A percentile compares a stretch with the other conserved stretches of the same genome.
Conservation (phyloP, 2,113 vertebrate genomes). For the Pogonocichla stellata region DNA sequence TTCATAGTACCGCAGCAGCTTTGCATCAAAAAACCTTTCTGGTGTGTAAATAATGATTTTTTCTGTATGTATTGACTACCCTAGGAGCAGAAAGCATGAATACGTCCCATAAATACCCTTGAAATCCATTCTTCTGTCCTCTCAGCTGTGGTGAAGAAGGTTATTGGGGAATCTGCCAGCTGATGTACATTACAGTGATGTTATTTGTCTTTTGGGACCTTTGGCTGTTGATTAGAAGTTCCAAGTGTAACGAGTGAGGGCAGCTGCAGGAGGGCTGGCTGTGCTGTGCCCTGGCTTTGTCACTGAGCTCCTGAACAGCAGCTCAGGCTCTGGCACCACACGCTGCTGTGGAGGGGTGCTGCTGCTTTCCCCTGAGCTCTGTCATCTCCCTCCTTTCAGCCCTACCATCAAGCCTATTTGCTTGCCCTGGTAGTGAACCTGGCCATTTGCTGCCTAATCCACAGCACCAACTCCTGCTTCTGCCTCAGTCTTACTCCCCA, state of each 20-base stretch:
- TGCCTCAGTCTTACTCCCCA: neutral
- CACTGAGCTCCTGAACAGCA: accelerated
- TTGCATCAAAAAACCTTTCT: neutral
- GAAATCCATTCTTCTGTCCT: neutral
- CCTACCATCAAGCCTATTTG: accelerated
- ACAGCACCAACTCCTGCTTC: neutral
- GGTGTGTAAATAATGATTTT: neutral
- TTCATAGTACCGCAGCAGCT: neutral
- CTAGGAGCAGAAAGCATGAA: neutral
- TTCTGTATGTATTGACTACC: neutral
- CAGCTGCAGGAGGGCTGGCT: neutral
- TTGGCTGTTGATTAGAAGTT: neutral
- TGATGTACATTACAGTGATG: neutral
- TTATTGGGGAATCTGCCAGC: neutral
- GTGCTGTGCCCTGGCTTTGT: accelerated
- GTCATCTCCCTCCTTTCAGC: neutral
- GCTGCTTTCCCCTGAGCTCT: neutral
- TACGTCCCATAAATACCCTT: neutral
- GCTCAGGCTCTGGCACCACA: accelerated
- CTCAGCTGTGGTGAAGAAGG: neutral
- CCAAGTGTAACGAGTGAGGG: accelerated
- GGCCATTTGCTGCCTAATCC: neutral
- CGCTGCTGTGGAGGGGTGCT: accelerated
- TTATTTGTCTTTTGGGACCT: neutral
- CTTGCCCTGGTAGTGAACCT: neutral